Evolutionary conservation across 2,113 vertebrate species (phyloP).

Genomic region (Hippocampus zosterae): DNA sequence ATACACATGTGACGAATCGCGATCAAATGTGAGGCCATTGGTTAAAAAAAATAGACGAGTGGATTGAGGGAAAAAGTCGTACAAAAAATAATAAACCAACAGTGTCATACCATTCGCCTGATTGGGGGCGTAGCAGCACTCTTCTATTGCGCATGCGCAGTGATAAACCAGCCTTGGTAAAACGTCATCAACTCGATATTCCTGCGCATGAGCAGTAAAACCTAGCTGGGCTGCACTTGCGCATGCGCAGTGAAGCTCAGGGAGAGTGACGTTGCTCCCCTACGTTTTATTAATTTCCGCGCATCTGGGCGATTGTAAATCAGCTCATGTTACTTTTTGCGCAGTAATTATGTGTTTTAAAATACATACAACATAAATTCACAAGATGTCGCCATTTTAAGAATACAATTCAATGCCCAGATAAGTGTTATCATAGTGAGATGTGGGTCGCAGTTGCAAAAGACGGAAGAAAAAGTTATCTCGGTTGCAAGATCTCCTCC

Average conservation of each 20-base stretch:
- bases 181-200: too few relatives aligned
- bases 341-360: too few relatives aligned
- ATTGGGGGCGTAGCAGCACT: conserved; percentile 40
- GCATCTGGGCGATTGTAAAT: not conserved
- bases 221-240: not conserved
- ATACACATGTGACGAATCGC: rapidly evolving
- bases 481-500: conserved; percentile 48
- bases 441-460: not conserved
- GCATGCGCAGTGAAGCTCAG: not conserved
- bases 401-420: not conserved
- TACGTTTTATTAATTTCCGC: not conserved
- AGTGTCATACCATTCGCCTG: conserved; percentile 30
- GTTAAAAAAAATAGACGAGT: rapidly evolving
- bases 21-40: rapidly evolving
- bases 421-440: not conserved
- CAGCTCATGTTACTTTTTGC: not conserved
- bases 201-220: conserved; percentile 41
- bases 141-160: conserved; percentile 39
- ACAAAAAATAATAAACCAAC: conserved; percentile 44
- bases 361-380: too few relatives aligned
- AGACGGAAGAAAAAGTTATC: conserved; percentile 30
- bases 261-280: too few relatives aligned
- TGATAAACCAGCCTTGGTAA: not conserved
- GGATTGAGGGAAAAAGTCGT: not conserved
- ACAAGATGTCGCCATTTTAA: too few relatives aligned